Percentiles rank a stretch among this genome's conserved stretches.
phyloP scores from a whole-genome alignment of 2,797 vertebrate species.

The Mormyrops attenuatus region DNA sequence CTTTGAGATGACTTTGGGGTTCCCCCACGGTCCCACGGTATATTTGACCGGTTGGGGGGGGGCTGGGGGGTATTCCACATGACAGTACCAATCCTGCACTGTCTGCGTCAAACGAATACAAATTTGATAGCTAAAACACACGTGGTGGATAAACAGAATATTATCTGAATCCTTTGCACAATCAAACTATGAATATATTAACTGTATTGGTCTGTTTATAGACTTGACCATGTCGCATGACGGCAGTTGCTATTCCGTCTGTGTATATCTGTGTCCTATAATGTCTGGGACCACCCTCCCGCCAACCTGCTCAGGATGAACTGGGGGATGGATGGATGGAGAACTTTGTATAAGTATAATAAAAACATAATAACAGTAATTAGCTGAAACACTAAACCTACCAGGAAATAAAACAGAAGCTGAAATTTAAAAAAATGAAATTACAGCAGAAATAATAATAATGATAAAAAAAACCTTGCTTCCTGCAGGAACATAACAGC shows the following conservation, averaged over 20 bases:
- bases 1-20: background rate
- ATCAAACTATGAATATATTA: background rate
- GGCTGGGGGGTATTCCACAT: background rate
- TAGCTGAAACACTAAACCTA: background rate
- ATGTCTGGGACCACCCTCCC: background rate
- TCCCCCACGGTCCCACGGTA: background rate
- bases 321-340: background rate
- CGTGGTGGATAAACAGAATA: background rate
- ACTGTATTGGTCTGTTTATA: background rate
- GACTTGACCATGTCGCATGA: background rate
- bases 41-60: background rate
- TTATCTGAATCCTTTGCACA: background rate
- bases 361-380: background rate
- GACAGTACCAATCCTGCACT: background rate
- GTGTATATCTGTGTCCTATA: background rate
- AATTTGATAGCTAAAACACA: background rate
- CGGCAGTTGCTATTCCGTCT: background rate
- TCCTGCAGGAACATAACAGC: background rate
- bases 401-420: background rate
- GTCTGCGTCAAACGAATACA: background rate
- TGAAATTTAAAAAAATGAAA: background rate
- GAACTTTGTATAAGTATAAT: background rate
- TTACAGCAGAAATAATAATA: background rate
- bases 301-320: background rate
- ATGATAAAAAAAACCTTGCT: background rate